A percentile compares a stretch with the other conserved stretches of the same genome.
Evolutionary conservation across 2,113 vertebrate genomes (phyloP).

Genomic region (Myotis lucifugus): DNA sequence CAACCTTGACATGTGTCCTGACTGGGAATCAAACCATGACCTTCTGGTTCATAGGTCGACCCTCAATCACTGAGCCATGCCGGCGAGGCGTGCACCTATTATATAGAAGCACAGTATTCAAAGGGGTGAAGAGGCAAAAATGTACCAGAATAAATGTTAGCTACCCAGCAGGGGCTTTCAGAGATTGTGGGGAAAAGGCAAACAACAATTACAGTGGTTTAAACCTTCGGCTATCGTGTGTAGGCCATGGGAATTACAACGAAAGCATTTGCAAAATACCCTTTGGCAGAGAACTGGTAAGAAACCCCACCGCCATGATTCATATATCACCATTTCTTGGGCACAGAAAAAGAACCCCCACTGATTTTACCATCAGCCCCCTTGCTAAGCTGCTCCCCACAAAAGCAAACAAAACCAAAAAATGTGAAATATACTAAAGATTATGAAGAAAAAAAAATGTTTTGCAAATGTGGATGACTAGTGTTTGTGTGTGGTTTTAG

Average conservation of each 20-base stretch:
- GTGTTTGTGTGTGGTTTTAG: not conserved
- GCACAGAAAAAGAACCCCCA: not conserved
- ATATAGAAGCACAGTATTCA: not conserved
- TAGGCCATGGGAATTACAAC: slow-evolving; percentile 11
- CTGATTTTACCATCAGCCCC: not conserved
- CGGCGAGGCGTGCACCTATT: too few relatives aligned
- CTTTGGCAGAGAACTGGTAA: slow-evolving; percentile 15
- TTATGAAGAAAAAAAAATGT: not conserved
- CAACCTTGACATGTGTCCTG: too few relatives aligned
- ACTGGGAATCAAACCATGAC: too few relatives aligned
- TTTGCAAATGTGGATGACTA: not conserved
- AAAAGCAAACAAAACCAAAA: slow-evolving; percentile 33
- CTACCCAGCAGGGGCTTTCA: slow-evolving; percentile 16
- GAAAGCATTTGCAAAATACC: slow-evolving; percentile 52
- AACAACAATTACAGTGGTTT: slow-evolving; percentile 37
- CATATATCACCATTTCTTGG: slow-evolving; percentile 3
- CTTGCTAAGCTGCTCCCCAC: not conserved
- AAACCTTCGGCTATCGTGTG: not conserved
- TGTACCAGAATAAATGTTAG: not conserved
- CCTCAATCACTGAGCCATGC: too few relatives aligned
- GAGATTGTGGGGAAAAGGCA: slow-evolving; percentile 46
- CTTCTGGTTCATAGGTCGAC: too few relatives aligned
- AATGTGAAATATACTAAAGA: slow-evolving; percentile 6
- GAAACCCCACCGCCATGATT: slow-evolving; percentile 13
- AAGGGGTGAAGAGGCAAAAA: not conserved